These are phyloP conservation scores for Amphiprion clarkii DNA, from an alignment of 2,797 vertebrate genomes.

Conservation along the genomic window DNA sequence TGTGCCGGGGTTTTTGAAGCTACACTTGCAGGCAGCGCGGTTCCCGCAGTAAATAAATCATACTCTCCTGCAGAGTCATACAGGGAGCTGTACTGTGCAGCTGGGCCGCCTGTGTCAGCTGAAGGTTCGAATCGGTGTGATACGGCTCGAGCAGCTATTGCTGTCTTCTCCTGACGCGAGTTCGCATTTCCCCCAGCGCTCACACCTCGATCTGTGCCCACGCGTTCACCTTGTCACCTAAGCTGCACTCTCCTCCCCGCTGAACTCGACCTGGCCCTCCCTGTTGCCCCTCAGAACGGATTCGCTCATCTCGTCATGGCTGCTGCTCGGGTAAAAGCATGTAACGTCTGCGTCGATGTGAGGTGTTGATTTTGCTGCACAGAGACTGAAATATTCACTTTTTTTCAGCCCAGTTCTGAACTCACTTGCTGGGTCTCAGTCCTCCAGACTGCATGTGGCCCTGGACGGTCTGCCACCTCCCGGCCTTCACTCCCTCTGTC, in stretches of 20 bases:
- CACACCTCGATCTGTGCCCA: conserved; percentile 49
- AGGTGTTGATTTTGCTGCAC: conserved; percentile 26
- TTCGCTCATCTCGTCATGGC: conserved; percentile 38
- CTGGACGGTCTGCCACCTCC: conserved; percentile 97
- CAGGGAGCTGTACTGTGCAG: conserved; percentile 33
- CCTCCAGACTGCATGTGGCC: conserved; percentile 96
- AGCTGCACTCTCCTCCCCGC: conserved; percentile 41
- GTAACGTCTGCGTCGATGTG: conserved; percentile 4
- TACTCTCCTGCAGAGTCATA: conserved; percentile 30
- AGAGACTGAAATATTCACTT: conserved; percentile 11
- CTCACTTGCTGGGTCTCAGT: conserved; percentile 98
- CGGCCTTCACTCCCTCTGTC: conserved; percentile 88
- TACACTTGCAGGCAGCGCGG: conserved; percentile 34
- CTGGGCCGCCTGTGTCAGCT: conserved; percentile 43
- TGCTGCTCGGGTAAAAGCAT: conserved; percentile 14
- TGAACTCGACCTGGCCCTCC: conserved; percentile 41
- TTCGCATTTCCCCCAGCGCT: conserved; percentile 53
- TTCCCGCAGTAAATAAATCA: conserved; percentile 55
- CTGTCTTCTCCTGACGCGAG: conserved; percentile 49
- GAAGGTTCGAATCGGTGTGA: conserved; percentile 60
- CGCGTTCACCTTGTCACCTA: conserved; percentile 59
- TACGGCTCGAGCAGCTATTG: conserved; percentile 48
- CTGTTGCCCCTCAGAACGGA: conserved; percentile 30
- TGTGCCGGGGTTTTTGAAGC: conserved; percentile 26
- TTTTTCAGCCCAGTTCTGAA: conserved; percentile 63